These are phyloP conservation scores for Megaceryle maxima DNA, from an alignment of 2,113 vertebrate species.

Conservation along the genomic window DNA sequence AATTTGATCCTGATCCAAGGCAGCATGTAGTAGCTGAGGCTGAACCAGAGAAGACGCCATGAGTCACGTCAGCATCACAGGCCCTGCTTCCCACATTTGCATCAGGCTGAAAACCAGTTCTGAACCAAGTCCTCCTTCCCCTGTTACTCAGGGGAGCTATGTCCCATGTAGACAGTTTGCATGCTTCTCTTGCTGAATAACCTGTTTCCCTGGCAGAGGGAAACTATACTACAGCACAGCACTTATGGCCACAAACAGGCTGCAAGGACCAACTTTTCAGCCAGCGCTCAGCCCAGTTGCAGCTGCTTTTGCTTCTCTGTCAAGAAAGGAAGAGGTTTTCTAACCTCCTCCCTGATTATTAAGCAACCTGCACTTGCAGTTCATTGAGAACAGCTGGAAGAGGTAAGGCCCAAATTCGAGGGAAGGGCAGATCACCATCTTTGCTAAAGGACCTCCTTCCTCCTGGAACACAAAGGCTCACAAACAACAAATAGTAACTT, in stretches of 20 bases:
- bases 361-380: neutral
- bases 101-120: neutral
- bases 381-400: neutral
- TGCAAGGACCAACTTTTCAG: neutral
- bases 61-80: fast-evolving
- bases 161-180: fast-evolving
- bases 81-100: fast-evolving
- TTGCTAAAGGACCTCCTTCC: neutral
- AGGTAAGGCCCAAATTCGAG: neutral
- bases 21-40: fast-evolving
- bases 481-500: neutral
- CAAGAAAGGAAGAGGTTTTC: neutral
- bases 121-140: neutral
- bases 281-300: neutral
- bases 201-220: no score
- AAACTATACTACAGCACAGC: fast-evolving
- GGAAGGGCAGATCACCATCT: neutral
- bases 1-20: neutral
- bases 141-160: fast-evolving
- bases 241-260: fast-evolving
- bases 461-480: neutral
- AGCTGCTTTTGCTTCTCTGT: neutral
- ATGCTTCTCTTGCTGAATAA: fast-evolving
- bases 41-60: neutral
- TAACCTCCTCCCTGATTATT: neutral